These are phyloP conservation scores for Parazoanthus darwini DNA, from an alignment of 92 coral and sea anemone genomes.

Conservation along the genomic window DNA sequence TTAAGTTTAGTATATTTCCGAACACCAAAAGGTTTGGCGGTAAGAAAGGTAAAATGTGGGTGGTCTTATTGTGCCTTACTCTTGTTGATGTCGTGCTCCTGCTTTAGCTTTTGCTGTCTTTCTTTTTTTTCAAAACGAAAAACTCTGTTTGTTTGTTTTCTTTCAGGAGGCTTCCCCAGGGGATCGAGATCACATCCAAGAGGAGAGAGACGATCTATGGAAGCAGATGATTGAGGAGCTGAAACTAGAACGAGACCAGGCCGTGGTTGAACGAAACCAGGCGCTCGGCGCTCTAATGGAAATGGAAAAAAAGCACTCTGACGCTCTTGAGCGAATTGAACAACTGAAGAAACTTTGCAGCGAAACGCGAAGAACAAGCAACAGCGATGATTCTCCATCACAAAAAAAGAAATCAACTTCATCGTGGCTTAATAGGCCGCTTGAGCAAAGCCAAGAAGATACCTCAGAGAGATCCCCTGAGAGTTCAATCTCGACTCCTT, in stretches of 20 bases:
- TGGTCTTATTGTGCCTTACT: no score
- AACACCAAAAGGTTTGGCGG: no score
- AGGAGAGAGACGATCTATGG: constrained; percentile 78
- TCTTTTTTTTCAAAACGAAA: no score
- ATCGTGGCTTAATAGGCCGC: constrained; percentile 39
- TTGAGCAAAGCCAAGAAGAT: constrained; percentile 26
- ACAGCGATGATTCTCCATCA: background rate
- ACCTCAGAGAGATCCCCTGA: background rate
- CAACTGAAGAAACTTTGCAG: constrained; percentile 41
- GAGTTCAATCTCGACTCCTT: background rate
- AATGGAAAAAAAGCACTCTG: constrained; percentile 75
- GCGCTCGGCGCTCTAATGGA: constrained; percentile 90
- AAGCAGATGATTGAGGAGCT: constrained; percentile 65
- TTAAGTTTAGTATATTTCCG: no score
- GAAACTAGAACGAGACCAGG: constrained; percentile 89
- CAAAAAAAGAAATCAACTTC: constrained; percentile 22
- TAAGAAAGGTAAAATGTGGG: no score
- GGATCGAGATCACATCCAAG: constrained; percentile 50
- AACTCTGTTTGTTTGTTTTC: background rate
- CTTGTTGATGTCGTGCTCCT: no score
- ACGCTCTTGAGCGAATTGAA: constrained; percentile 62
- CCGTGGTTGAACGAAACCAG: constrained; percentile 83
- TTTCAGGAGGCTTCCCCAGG: constrained; percentile 18
- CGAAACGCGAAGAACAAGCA: constrained; percentile 15
- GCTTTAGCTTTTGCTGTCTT: no score